These are phyloP conservation scores for Tetragonula carbonaria DNA, from an alignment of 2,888 invertebrate species.

Conservation along the genomic window DNA sequence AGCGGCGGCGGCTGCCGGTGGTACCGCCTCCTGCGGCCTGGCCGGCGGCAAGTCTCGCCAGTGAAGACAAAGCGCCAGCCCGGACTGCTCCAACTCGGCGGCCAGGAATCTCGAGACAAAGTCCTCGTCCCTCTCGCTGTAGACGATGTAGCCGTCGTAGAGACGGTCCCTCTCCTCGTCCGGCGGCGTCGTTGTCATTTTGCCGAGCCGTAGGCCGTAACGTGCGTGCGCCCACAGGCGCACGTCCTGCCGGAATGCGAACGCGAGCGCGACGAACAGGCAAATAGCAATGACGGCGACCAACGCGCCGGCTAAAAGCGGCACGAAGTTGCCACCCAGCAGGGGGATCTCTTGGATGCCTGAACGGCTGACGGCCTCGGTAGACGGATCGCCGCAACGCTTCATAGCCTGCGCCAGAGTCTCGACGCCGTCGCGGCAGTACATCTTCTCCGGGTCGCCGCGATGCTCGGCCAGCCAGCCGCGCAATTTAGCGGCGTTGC, in stretches of 20 bases:
- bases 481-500: slow-evolving; percentile 88
- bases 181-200: slow-evolving; percentile 77
- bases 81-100: slow-evolving; percentile 89
- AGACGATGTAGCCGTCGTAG: slow-evolving; percentile 94
- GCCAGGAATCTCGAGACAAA: slow-evolving; percentile 89
- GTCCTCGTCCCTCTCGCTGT: slow-evolving; percentile 92
- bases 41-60: slow-evolving; percentile 83
- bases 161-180: slow-evolving; percentile 86
- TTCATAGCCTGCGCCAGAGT: slow-evolving; percentile 85
- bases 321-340: slow-evolving; percentile 90
- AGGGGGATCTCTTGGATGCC: slow-evolving; percentile 88
- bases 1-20: slow-evolving; percentile 88
- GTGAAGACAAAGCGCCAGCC: slow-evolving; percentile 88
- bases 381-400: slow-evolving; percentile 88
- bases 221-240: slow-evolving; percentile 92
- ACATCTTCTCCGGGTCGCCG: slow-evolving; percentile 89
- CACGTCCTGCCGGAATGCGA: slow-evolving; percentile 91
- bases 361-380: slow-evolving; percentile 87
- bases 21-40: slow-evolving; percentile 85
- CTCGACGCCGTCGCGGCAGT: slow-evolving; percentile 87
- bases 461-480: slow-evolving; percentile 89
- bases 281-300: slow-evolving; percentile 89
- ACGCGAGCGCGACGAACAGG: slow-evolving; percentile 88
- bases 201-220: slow-evolving; percentile 89
- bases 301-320: slow-evolving; percentile 89